phyloP scores from a whole-genome alignment of 2,888 invertebrate genomes.

The Anthoptus insignis region DNA sequence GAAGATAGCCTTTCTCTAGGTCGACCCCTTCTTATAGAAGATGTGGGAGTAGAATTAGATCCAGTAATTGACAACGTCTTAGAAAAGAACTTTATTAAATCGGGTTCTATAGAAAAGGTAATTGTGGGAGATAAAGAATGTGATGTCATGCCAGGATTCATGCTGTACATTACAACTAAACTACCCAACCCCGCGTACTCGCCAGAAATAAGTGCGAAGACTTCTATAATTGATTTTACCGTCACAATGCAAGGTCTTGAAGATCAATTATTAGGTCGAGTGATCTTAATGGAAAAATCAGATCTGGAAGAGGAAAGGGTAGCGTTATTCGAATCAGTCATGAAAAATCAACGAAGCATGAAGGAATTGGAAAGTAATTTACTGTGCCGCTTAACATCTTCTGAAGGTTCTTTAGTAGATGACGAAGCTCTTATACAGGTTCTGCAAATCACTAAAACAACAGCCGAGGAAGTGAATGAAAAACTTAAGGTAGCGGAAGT shows the following conservation, averaged over 20 bases:
- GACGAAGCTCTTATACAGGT: constrained; percentile 98
- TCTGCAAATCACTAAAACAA: constrained; percentile 94
- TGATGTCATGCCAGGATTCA: constrained; percentile 98
- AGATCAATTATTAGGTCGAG: constrained; percentile 97
- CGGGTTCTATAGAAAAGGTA: constrained; percentile 98
- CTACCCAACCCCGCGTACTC: constrained; percentile 98
- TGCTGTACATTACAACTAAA: constrained; percentile 98
- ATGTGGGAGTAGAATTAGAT: constrained; percentile 97
- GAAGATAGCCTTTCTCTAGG: constrained; percentile 96
- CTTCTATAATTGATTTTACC: constrained; percentile 98
- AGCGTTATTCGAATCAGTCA: constrained; percentile 97
- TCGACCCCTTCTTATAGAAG: constrained; percentile 97
- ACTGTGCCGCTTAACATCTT: constrained; percentile 96
- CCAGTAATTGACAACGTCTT: constrained; percentile 98
- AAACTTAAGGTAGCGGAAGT: constrained; percentile 97
- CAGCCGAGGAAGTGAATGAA: constrained; percentile 98
- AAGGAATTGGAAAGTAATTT: constrained; percentile 98
- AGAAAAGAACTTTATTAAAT: constrained; percentile 99
- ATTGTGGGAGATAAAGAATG: constrained; percentile 98
- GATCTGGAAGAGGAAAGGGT: constrained; percentile 98
- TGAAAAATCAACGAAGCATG: constrained; percentile 98
- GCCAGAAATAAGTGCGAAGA: constrained; percentile 98
- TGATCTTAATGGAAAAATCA: constrained; percentile 98
- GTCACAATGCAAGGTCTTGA: constrained; percentile 99
- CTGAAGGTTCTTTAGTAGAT: constrained; percentile 97